Evolutionary conservation across 2,888 invertebrate genomes (phyloP).

Genomic region (Panzeria rudis): DNA sequence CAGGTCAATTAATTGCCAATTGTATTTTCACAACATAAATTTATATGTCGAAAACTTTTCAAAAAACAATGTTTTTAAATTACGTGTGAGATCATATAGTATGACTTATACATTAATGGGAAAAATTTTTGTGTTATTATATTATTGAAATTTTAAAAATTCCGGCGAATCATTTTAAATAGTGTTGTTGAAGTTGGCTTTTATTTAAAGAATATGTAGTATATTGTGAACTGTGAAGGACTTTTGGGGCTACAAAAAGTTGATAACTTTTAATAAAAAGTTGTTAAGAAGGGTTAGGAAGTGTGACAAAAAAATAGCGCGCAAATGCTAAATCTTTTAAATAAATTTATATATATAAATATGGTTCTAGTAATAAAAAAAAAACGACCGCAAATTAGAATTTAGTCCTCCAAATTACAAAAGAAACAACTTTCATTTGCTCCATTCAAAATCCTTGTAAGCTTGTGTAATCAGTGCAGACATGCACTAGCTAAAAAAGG

Average conservation of each 20-base stretch:
- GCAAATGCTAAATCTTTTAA: too few species aligned
- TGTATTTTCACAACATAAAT: slow-evolving; percentile 26
- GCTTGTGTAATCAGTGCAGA: too few species aligned
- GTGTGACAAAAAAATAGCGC: too few species aligned
- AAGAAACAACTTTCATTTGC: too few species aligned
- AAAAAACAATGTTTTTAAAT: background rate
- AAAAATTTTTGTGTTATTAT: background rate
- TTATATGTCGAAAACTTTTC: background rate
- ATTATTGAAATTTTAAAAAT: background rate
- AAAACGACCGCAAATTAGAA: too few species aligned
- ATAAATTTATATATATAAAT: too few species aligned
- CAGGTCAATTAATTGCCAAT: slow-evolving; percentile 65
- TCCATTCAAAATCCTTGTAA: too few species aligned
- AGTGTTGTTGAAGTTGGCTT: background rate
- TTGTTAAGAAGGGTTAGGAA: too few species aligned
- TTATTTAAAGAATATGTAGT: background rate
- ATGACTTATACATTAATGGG: background rate
- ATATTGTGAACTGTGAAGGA: background rate
- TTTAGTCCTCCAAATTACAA: too few species aligned
- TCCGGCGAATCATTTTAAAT: background rate
- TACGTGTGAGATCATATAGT: background rate
- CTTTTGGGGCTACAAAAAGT: background rate
- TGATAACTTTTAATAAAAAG: too few species aligned
- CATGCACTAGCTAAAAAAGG: too few species aligned
- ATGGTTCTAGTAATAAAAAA: too few species aligned